phyloP scores from a whole-genome alignment of 2,113 vertebrate species.

The Poecilia latipinna region DNA sequence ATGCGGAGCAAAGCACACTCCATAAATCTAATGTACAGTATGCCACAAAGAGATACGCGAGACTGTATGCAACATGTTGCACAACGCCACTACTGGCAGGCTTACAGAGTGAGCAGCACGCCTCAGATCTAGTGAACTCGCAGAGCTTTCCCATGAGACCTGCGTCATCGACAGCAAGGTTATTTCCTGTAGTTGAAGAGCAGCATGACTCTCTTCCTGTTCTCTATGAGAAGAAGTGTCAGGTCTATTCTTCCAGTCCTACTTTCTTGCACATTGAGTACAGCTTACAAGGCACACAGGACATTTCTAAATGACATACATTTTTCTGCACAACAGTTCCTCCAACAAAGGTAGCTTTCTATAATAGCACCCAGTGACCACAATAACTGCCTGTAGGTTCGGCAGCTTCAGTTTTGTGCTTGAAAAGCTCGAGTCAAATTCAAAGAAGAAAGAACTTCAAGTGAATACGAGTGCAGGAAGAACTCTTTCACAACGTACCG shows the following conservation, averaged over 20 bases:
- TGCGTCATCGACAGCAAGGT: conserved; percentile 71
- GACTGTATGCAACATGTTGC: conserved; percentile 33
- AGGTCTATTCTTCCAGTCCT: conserved; percentile 22
- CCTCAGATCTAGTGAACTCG: conserved; percentile 50
- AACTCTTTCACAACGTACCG: conserved; percentile 3
- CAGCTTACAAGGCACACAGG: conserved; percentile 12
- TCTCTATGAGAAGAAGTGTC: conserved; percentile 57
- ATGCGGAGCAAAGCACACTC: conserved; percentile 21
- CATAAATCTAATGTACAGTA: conserved; percentile 21
- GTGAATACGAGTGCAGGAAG: conserved; percentile 22
- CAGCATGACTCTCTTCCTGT: conserved; percentile 73
- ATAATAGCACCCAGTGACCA: not conserved
- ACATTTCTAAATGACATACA: not conserved
- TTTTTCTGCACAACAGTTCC: too few species aligned
- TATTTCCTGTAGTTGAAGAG: conserved; percentile 74
- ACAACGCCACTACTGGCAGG: conserved; percentile 13
- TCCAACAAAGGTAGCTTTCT: too few species aligned
- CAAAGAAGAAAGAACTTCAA: conserved; percentile 25
- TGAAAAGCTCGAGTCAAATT: conserved; percentile 18
- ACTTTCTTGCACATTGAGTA: conserved; percentile 14
- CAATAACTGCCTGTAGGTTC: conserved; percentile 42
- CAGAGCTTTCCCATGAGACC: conserved; percentile 66
- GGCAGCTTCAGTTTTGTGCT: conserved; percentile 10
- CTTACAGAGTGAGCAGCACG: conserved; percentile 38
- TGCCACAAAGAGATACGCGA: conserved; percentile 6